phyloP scores from a whole-genome alignment of 2,113 vertebrate species.

The Illadopsis cleaveri region DNA sequence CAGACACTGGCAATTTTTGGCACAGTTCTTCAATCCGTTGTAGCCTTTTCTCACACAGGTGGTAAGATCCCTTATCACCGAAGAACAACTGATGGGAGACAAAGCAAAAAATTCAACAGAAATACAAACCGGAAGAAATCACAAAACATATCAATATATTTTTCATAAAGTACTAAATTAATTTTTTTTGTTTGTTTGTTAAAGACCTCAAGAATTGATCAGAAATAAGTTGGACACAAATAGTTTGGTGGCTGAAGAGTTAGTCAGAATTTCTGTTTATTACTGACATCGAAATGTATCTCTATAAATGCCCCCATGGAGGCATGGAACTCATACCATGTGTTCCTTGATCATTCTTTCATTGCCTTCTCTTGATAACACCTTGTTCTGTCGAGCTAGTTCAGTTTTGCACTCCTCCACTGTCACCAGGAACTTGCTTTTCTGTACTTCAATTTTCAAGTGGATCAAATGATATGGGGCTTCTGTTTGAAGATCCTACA shows the following conservation, averaged over 20 bases:
- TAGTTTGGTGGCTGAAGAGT: background rate
- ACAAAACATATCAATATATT: background rate
- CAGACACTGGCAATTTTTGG: constrained; percentile 85
- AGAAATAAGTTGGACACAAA: background rate
- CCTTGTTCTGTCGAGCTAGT: constrained; percentile 83
- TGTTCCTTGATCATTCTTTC: constrained; percentile 90
- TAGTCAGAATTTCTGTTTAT: background rate
- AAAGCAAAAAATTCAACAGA: background rate
- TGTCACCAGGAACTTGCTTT: constrained; percentile 73
- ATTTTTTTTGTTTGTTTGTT: background rate
- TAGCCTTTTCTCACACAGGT: constrained; percentile 86
- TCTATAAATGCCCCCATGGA: background rate
- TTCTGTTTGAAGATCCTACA: constrained; percentile 90
- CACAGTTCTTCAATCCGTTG: constrained; percentile 89
- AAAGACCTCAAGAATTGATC: background rate
- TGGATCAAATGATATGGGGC: constrained; percentile 89
- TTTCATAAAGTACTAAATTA: background rate
- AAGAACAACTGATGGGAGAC: constrained; percentile 84
- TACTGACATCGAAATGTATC: background rate
- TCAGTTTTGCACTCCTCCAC: constrained; percentile 87
- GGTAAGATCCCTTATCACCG: constrained; percentile 81
- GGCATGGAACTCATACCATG: constrained; percentile 73
- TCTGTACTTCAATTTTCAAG: constrained; percentile 87
- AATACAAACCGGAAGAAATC: background rate
- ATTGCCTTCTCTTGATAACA: constrained; percentile 81